Percentiles rank a stretch among this genome's conserved stretches.
These are phyloP conservation scores for Leptopterna dolabrata DNA, from an alignment of 2,888 invertebrate genomes.

Conservation along the genomic window DNA sequence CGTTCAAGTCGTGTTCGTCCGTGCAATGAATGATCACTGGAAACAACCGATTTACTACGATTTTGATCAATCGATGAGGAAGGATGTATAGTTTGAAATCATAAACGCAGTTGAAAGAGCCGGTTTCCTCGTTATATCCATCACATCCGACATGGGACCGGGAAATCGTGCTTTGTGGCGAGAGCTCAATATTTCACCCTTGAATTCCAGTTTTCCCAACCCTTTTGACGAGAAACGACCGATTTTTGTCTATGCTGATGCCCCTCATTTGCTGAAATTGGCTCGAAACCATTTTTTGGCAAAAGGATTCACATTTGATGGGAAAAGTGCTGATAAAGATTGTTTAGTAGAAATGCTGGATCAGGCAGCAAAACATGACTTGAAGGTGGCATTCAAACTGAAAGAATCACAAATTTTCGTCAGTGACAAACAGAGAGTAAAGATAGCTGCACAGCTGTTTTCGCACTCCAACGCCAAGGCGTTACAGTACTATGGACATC, in stretches of 20 bases:
- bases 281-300: neutral
- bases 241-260: neutral
- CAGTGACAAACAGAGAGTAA: no score
- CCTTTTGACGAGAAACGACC: neutral
- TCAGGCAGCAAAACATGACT: no score
- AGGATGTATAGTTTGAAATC: neutral
- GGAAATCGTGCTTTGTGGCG: neutral
- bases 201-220: neutral
- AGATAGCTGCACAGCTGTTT: no score
- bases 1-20: neutral
- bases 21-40: neutral
- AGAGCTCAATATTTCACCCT: neutral
- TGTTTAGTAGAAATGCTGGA: no score
- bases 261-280: neutral
- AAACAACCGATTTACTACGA: neutral
- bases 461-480: no score
- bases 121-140: neutral
- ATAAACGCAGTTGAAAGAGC: neutral
- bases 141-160: neutral
- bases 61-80: neutral
- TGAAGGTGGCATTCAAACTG: no score
- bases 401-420: no score
- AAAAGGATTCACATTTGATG: no score
- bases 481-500: no score
- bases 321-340: no score